Percentiles rank a stretch among this genome's conserved stretches.
Conservation (phyloP, 2,888 invertebrate species). For the Diarsia brunnea region DNA sequence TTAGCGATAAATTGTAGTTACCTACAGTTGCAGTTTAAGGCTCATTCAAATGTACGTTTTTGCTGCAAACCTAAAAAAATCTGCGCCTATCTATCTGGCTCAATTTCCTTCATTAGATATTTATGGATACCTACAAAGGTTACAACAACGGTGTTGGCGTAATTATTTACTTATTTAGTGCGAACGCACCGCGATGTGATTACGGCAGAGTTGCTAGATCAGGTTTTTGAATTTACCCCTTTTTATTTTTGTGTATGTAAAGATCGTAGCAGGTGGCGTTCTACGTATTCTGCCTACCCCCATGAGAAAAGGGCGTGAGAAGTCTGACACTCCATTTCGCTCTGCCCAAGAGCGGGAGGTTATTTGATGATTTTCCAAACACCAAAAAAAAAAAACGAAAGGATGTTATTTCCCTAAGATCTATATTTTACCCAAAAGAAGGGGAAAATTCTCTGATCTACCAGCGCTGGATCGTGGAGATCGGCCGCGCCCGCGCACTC, state of each 20-base stretch:
- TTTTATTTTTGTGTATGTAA: no score
- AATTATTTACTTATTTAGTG: slow-evolving; percentile 67
- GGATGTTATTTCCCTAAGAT: no score
- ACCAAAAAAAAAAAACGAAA: no score
- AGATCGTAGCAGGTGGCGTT: no score
- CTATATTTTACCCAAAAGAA: neutral
- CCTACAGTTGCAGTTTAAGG: neutral
- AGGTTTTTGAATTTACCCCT: neutral
- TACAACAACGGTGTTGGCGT: slow-evolving; percentile 66
- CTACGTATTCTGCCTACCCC: no score
- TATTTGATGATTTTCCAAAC: no score
- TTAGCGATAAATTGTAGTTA: neutral
- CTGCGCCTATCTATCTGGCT: neutral
- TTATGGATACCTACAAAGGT: slow-evolving; percentile 61
- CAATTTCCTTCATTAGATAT: slow-evolving; percentile 53
- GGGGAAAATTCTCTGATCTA: neutral
- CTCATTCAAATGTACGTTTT: neutral
- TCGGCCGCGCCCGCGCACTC: slow-evolving; percentile 51
- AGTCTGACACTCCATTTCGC: no score
- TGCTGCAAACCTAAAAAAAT: neutral
- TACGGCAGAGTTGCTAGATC: slow-evolving; percentile 1
- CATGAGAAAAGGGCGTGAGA: no score
- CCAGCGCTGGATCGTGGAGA: slow-evolving; percentile 39
- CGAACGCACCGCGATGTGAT: slow-evolving; percentile 58
- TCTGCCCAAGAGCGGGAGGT: no score